Evolutionary conservation across 2,888 invertebrate genomes (phyloP), one percentile per base, ranked within the genome.

Genomic region (Zelleria hepariella): DNA sequence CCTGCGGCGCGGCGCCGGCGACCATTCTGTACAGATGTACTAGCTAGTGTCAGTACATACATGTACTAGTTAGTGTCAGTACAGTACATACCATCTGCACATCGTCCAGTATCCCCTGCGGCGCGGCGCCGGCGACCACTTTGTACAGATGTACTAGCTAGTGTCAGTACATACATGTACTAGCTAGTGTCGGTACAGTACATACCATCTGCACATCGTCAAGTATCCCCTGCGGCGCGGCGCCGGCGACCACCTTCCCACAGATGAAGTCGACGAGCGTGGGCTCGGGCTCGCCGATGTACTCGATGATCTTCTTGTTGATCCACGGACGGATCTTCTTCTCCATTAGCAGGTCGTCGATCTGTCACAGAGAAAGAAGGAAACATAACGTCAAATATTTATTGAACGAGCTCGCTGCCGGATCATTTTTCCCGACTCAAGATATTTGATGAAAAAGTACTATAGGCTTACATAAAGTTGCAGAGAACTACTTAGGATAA

Each of bases 251-350:
- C 67, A 99, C 96, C 90, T 99, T 99, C 73, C 98, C 97, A 89
- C 98, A 99, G 78, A 99, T 99, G 89, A 99, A 99, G 90, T 99
- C 98, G n/a, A 98, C 98, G 59, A 99, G 90, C 15, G 98, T 97
- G 27, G 97, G 96, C 83, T 99, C 99, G 20, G 99, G 99, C 86
- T 99, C 99, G 47, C 99, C 99, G 77, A 99, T 98, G 86, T 99
- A 99, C 87, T 99, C 99, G 65, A 98, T 95, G 61, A 99, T 98
- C 90, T 99, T 99, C 89, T 99, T 99, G 87, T 98, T 98, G 70
- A 99, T 98, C 99, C 99, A 99, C 54, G 99, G 99, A 64, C 97
- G 93, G 78, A 99, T 98, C 80, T 98, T 94, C 78, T 95, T 95
- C 80, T 98, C 98, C 96, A 99, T 98, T 69, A 95, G 86, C 63